phyloP scores from a whole-genome alignment of 1,140 invertebrate species.

The Drosophila lowei region DNA sequence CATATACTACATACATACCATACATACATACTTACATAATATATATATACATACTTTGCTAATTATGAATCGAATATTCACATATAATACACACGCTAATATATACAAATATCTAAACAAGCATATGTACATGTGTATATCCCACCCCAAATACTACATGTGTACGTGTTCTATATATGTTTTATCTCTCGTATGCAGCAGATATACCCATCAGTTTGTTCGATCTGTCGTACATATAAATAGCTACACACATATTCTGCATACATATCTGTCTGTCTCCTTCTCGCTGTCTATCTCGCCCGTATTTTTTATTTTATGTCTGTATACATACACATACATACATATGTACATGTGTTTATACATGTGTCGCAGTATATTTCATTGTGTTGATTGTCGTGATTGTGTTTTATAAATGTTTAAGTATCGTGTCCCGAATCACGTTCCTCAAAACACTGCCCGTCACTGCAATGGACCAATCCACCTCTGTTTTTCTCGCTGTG shows the following conservation, averaged over 20 bases:
- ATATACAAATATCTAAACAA: background rate
- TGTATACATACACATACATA: constrained; percentile 5
- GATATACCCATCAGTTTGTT: too few species aligned
- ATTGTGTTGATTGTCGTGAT: constrained; percentile 41
- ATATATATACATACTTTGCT: constrained; percentile 20
- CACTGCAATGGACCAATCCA: constrained; percentile 29
- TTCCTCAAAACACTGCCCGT: constrained; percentile 14
- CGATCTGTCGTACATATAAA: constrained; percentile 5
- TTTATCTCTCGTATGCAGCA: too few species aligned
- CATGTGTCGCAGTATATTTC: constrained; percentile 15
- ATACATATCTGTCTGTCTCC: constrained; percentile 27
- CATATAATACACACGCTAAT: background rate
- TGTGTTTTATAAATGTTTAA: constrained; percentile 23
- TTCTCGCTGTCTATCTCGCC: constrained; percentile 28
- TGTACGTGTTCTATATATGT: too few species aligned
- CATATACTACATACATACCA: constrained; percentile 29
- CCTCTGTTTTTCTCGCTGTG: constrained; percentile 41
- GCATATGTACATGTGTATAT: constrained; percentile 5
- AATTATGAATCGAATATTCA: background rate
- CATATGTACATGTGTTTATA: constrained; percentile 16
- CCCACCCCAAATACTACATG: too few species aligned
- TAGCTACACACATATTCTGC: background rate
- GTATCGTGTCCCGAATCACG: constrained; percentile 27
- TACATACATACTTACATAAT: constrained; percentile 28
- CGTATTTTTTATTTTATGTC: background rate